Evolutionary conservation across 2,888 invertebrate species (phyloP), one percentile per base, ranked within the genome.

Genomic region (Polyommatus iphigenia): DNA sequence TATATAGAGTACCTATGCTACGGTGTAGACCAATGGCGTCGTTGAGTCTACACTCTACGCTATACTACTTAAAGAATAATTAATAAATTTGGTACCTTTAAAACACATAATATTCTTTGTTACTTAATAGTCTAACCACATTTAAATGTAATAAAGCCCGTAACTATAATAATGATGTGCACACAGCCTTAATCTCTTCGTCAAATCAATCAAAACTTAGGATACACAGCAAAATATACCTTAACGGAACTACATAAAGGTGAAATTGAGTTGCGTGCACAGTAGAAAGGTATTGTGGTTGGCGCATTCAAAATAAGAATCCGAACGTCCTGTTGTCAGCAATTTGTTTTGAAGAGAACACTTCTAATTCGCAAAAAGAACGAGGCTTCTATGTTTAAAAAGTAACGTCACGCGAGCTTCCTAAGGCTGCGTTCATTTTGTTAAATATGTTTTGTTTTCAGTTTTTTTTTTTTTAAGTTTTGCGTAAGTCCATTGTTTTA

Each of bases 291-390:
- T 77, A 73, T 83, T 86, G 87, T 85, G 88, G 88, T 87, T 87
- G 85, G 54, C 54, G 54, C 85, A 90, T 92, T 91, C 89, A 90
- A 91, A 89, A 89, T 88, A 88, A 88, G 85, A 87, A 90, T 90
- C 89, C 85, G 86, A 91, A 89, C 90, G 89, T 90, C 91, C 90
- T 89, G 88, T 89, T 93, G 93, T 92, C 93, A 93, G 93, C 93
- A 94, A 94, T 93, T 94, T 93, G 90, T 93, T 93, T 93, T 92
- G 91, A 91, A 91, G 89, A 92, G 92, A 93, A 90, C 90, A 92
- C 90, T 92, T 93, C 91, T 92, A 93, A 93, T 92, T 93, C 88
- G 91, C 90, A 91, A 93, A 92, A 93, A 91, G 90, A 92, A 92
- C 88, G 89, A 91, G 83, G 85, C 86, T 87, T 91, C 91, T 91